Base-by-base conservation (phyloP, 2,797 vertebrate species). In the Stomatorhinus walkeri region DNA sequence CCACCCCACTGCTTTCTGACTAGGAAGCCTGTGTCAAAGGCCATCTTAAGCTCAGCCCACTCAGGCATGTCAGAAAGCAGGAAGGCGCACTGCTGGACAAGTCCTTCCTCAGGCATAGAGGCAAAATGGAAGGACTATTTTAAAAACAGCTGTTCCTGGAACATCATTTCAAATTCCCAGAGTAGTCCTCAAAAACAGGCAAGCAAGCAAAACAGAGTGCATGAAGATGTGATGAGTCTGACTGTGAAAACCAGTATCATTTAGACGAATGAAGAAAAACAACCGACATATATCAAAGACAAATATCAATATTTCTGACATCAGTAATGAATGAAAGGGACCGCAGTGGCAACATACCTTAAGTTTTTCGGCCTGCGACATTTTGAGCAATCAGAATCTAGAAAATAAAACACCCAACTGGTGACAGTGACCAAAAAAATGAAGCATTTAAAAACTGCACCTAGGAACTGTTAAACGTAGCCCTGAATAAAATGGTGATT, bases 361-460 rank as follows among this genome's bases (percentile, higher is more conserved):
- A 86, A 95, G 91, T 94, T 96, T 96, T 88, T 96, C 96, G 1
- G 94, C 94, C 91, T 96, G 95, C 94, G 96, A 96, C 96, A 96
- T 96, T 32, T 88, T 93, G 49, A 92, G 59, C 88, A 79, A 0
- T 49, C 49, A 48, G 51, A 56, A 85, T 59, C 87, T 90, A 36
- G n/a, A 1, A 56, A 40, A 76, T 22, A 12, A 46, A 68, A 87
- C n/a, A 87, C 5, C 14, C 68, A 68, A 48, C 22, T 85, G 83
- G 68, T 81, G 19, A 64, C 3, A 54, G 12, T n/a, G 48, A 87
- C 2, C 51, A 48, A 59, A 64, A n/a, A 64, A 64, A 64, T 64
- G 0, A n/a, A 64, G n/a, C 14, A 1, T 64, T 28, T 46, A 68
- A 68, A 68, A 61, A 28, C 4, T 43, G 43, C n/a, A 51, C 48